Base-by-base conservation (phyloP, 2,888 invertebrate genomes). In the Tridacna crocea region DNA sequence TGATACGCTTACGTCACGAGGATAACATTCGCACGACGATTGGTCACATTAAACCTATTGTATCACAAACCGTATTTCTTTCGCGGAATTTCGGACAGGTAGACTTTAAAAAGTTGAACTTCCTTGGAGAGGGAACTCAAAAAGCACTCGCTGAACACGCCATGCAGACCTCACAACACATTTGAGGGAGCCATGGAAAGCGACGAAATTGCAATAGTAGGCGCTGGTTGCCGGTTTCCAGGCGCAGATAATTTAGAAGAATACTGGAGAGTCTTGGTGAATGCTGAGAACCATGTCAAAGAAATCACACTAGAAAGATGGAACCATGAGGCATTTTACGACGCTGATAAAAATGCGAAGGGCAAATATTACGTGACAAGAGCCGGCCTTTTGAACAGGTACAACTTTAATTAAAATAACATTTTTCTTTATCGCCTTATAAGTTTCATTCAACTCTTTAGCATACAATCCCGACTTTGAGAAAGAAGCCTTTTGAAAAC, bases 211-310 rank as follows among this genome's bases (percentile, higher is more conserved):
- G 90, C 88, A 11, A 84, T 90, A 12, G 84, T 90, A 13, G 90
- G 90, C 17, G 75, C 89, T 11, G 90, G 89, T 19, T 88, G 90
- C 63, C 80, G 83, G 73, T 89, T 90, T 73, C 90, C 90, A 4
- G 91, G 91, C 0, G 91, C 89, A 0, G 82, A 88, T 22, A 85
- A 90, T 77, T 55, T 85, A 19, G 85, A 88, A 26, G 89, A 91
- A 73, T 91, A 86, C 55, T 91, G 90, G 91, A 26, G 78, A 24
- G 80, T 91, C 4, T 77, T 91, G 19, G 36, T 73, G 13, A 87
- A 90, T 46, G 91, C 90, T 26, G 91, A 91, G 78, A 87, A 90
- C 77, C 90, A 90, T 58, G 88, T 91, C 36, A 85, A 75, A 6
- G 88, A 89, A 13, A 87, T 91, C 19, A 89, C 91, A 12, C 66